Percentiles rank a stretch among this genome's conserved stretches.
Conservation (phyloP, 2,888 invertebrate genomes). For the Platycnemis pennipes region DNA sequence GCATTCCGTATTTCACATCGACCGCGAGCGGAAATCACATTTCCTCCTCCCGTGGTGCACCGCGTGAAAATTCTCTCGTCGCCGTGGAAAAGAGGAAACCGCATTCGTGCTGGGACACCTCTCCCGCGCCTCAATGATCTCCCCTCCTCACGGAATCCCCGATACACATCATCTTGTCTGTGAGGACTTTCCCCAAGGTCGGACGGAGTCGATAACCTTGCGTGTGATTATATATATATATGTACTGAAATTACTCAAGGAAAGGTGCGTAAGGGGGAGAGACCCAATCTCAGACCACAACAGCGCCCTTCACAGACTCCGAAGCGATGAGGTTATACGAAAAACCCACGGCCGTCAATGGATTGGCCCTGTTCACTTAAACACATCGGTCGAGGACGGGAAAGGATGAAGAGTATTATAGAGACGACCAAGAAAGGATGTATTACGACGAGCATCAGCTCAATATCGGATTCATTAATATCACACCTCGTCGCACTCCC, state of each 20-base stretch:
- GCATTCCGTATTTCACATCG: neutral
- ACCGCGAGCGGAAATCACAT: neutral
- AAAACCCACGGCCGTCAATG: neutral
- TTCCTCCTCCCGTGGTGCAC: neutral
- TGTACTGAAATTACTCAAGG: neutral
- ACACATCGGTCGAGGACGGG: neutral
- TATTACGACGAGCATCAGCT: too few species aligned
- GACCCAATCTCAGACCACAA: neutral
- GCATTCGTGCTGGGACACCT: neutral
- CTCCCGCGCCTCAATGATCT: neutral
- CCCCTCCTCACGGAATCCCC: neutral
- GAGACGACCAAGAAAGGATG: too few species aligned
- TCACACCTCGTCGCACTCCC: too few species aligned
- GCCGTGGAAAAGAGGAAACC: neutral
- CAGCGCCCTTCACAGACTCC: neutral
- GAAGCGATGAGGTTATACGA: neutral
- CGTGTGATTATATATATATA: neutral
- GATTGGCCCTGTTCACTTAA: neutral
- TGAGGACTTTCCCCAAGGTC: neutral
- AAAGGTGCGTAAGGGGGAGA: neutral
- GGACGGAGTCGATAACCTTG: neutral
- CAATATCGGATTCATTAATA: too few species aligned
- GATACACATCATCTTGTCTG: slow-evolving; percentile 4
- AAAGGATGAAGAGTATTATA: too few species aligned
- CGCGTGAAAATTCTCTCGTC: neutral